Evolutionary conservation across 2,888 invertebrate species (phyloP).

Genomic region (Platycheirus rosarum): DNA sequence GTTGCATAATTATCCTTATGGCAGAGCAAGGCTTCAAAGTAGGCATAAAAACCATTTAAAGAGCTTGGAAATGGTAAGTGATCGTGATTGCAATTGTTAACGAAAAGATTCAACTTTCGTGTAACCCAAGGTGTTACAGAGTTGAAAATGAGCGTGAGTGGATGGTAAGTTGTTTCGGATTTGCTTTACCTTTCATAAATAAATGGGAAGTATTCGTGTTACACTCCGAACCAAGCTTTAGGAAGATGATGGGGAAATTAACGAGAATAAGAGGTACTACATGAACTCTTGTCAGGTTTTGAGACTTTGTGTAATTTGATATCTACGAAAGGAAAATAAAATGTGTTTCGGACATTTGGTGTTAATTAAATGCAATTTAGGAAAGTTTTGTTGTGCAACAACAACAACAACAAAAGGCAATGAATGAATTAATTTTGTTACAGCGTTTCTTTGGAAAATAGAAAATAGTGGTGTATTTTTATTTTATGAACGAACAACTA

Average conservation of each 20-base stretch:
- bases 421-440: not conserved
- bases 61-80: conserved; percentile 32
- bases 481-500: too few relatives aligned
- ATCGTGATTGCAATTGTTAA: conserved; percentile 64
- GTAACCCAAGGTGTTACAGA: conserved; percentile 44
- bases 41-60: conserved; percentile 3
- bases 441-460: not conserved
- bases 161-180: conserved; percentile 32
- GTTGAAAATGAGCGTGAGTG: conserved; percentile 44
- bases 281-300: conserved; percentile 21
- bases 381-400: conserved; percentile 1
- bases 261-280: conserved; percentile 27
- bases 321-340: not conserved
- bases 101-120: conserved; percentile 42
- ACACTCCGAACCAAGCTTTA: conserved; percentile 3
- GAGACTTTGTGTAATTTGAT: conserved; percentile 19
- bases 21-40: not conserved
- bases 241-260: conserved; percentile 25
- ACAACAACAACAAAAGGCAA: not conserved
- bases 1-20: conserved; percentile 57
- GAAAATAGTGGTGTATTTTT: too few relatives aligned
- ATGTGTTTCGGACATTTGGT: conserved; percentile 1
- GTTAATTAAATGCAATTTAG: conserved; percentile 22
- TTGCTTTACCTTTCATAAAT: conserved; percentile 19
- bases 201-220: conserved; percentile 18